phyloP scores from a whole-genome alignment of 2,888 invertebrate genomes.

The Acanthosepion lycidas region DNA sequence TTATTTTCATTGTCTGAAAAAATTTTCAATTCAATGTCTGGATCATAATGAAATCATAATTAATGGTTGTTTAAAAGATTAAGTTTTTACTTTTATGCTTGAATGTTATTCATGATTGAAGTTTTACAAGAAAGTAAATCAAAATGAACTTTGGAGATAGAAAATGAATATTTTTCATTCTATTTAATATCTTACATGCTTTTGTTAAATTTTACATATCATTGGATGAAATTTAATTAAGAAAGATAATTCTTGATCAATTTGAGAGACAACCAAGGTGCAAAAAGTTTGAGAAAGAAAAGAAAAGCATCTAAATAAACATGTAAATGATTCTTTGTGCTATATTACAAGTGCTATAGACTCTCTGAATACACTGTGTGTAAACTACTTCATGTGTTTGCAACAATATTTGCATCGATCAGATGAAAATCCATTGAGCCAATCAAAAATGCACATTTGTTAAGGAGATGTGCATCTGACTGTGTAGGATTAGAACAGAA shows the following conservation, averaged over 20 bases:
- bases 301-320: not conserved
- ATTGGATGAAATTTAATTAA: not conserved
- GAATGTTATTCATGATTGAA: no score
- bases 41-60: no score
- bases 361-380: not conserved
- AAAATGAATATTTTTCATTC: no score
- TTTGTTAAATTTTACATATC: not conserved
- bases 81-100: no score
- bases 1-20: no score
- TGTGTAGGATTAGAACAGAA: not conserved
- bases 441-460: not conserved
- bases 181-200: not conserved
- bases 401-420: not conserved
- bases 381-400: not conserved
- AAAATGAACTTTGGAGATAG: no score
- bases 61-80: no score
- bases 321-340: not conserved
- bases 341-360: not conserved
- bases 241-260: not conserved
- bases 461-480: not conserved
- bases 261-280: not conserved
- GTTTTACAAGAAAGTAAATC: no score
- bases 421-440: not conserved
- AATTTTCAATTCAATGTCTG: no score
- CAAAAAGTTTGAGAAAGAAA: not conserved